These are phyloP conservation scores for Arnoldichthys spilopterus DNA, from an alignment of 2,797 vertebrate genomes.

Conservation along the genomic window DNA sequence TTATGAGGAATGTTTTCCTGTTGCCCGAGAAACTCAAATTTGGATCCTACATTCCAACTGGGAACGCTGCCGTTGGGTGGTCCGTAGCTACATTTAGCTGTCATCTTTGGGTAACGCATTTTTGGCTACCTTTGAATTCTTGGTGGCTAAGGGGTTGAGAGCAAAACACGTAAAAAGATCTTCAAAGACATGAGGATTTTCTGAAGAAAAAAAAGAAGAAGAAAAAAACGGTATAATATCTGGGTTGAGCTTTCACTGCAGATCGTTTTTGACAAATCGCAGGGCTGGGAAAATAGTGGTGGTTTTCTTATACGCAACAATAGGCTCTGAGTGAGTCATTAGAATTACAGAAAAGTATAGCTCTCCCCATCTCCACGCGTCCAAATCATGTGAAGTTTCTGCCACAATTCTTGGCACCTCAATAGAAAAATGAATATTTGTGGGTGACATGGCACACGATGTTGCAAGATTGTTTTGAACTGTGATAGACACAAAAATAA, in stretches of 20 bases:
- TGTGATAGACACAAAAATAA: slow-evolving; percentile 43
- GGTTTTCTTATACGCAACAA: slow-evolving; percentile 13
- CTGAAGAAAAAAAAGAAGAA: no score
- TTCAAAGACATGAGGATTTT: not conserved
- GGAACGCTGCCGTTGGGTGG: slow-evolving; percentile 31
- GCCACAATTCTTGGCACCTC: not conserved
- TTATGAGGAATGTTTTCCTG: slow-evolving; percentile 48
- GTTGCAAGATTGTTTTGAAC: slow-evolving; percentile 35
- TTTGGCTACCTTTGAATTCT: not conserved
- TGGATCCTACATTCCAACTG: slow-evolving; percentile 47
- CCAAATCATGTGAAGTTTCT: slow-evolving; percentile 13
- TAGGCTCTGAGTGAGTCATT: slow-evolving; percentile 21
- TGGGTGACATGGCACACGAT: slow-evolving; percentile 28
- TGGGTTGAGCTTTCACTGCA: not conserved
- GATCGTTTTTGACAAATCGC: not conserved
- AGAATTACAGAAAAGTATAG: slow-evolving; percentile 34
- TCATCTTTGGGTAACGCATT: not conserved
- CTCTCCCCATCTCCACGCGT: not conserved
- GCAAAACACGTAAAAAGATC: no score
- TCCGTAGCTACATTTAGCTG: slow-evolving; percentile 15
- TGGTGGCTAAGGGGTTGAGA: no score
- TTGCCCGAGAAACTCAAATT: slow-evolving; percentile 45
- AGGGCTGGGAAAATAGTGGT: not conserved
- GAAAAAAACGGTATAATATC: no score
- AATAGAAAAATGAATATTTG: slow-evolving; percentile 2